These are phyloP conservation scores for Pteropus alecto DNA, from an alignment of 2,113 vertebrate genomes.

Conservation along the genomic window DNA sequence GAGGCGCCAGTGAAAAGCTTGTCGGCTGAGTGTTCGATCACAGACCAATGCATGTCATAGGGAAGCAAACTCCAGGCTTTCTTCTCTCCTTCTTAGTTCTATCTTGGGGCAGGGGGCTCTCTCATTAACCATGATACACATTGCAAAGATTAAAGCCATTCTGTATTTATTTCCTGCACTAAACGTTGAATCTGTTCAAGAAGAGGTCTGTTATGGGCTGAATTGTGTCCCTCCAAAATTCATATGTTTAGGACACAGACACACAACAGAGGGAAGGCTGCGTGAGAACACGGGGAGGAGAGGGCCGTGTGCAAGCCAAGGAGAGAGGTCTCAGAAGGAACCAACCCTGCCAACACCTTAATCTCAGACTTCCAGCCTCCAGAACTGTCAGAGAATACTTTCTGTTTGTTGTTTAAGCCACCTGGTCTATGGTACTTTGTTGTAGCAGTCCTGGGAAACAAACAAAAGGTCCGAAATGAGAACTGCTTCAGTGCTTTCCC, in stretches of 20 bases:
- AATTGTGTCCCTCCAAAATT: not conserved
- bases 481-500: not conserved
- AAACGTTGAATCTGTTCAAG: not conserved
- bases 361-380: not conserved
- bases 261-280: not conserved
- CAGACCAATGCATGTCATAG: accelerated
- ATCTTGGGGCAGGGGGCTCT: no score
- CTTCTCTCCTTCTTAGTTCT: not conserved
- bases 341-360: not conserved
- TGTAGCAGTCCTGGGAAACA: not conserved
- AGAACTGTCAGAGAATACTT: not conserved
- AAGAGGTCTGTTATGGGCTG: not conserved
- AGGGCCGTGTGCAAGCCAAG: no score
- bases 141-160: not conserved
- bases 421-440: accelerated
- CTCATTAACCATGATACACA: not conserved
- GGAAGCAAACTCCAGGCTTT: accelerated
- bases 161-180: not conserved
- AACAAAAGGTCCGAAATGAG: not conserved
- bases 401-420: not conserved
- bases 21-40: not conserved
- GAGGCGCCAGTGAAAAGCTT: accelerated
- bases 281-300: not conserved
- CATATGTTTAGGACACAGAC: accelerated
- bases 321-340: not conserved